Conservation (phyloP, 2,113 vertebrate genomes). For the Aldabrachelys gigantea region DNA sequence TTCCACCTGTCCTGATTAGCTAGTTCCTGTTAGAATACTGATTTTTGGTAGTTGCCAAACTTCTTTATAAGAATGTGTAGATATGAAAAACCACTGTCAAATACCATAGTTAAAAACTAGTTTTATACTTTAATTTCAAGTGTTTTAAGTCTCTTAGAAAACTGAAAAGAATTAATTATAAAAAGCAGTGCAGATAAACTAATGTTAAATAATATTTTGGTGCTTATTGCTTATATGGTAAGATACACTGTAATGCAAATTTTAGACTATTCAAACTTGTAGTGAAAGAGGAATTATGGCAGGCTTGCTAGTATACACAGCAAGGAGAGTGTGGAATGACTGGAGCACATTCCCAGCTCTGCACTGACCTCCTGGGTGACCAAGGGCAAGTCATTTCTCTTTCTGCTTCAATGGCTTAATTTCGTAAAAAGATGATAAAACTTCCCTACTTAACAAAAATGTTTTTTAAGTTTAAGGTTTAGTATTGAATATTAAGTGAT, state of each 20-base stretch:
- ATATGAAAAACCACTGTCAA: not conserved
- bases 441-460: not conserved
- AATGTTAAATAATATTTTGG: not conserved
- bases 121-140: not conserved
- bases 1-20: not conserved
- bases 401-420: not conserved
- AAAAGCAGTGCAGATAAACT: not conserved
- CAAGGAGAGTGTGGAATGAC: not conserved
- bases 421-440: not conserved
- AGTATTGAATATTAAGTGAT: not conserved
- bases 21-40: not conserved
- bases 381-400: not conserved
- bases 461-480: not conserved
- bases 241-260: too few species aligned
- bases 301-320: not conserved
- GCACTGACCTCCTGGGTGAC: not conserved
- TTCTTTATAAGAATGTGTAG: not conserved
- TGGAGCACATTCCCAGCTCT: not conserved
- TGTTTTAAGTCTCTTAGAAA: not conserved
- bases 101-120: not conserved
- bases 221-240: not conserved
- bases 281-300: not conserved
- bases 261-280: not conserved
- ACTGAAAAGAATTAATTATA: not conserved
- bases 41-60: not conserved